Evolutionary conservation across 2,888 invertebrate species (phyloP), one percentile per base, ranked within the genome.

Genomic region (Piscicola geometra): DNA sequence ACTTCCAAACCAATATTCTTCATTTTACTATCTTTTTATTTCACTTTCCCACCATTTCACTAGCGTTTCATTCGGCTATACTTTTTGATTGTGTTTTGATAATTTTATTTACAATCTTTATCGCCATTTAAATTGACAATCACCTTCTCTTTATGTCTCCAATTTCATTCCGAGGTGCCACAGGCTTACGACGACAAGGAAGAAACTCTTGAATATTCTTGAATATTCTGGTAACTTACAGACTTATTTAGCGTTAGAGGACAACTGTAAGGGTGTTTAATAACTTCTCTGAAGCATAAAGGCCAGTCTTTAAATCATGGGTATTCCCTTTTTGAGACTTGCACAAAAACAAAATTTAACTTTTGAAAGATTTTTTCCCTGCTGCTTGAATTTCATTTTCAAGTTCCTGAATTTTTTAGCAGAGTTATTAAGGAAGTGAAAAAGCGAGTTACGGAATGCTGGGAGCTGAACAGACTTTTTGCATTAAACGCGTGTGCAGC

Each of bases 71-170:
- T 47, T 47, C 21, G 21, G 12, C 50, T 47, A 47, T 47, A 47
- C 50, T 56, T 5, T 56, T 56, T 56, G 3, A 3, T 56, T 56
- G n/a, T 56, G 3, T 25, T 25, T 5, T 5, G 25, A 56, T 56
- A 56, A 56, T 56, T 56, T 56, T 56, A 21, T 56, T 56, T 56
- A 56, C 15, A 3, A 56, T n/a, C 25, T 56, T 56, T 56, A 25
- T 56, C 60, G 60, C 60, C 60, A 15, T 56, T 56, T 56, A 56
- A 56, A 56, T 56, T 56, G 60, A 56, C 60, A 56, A 56, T 56
- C 60, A n/a, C 60, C 5, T 56, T 5, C 60, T 56, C n/a, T 56
- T 56, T 56, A 56, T 56, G 60, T 56, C 25, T 56, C 60, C 60
- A 56, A 56, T 56, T 56, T 21, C 25, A 56, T n/a, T 15, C 3